phyloP scores from a whole-genome alignment of 2,888 invertebrate species.

The Drosophila algonquin region DNA sequence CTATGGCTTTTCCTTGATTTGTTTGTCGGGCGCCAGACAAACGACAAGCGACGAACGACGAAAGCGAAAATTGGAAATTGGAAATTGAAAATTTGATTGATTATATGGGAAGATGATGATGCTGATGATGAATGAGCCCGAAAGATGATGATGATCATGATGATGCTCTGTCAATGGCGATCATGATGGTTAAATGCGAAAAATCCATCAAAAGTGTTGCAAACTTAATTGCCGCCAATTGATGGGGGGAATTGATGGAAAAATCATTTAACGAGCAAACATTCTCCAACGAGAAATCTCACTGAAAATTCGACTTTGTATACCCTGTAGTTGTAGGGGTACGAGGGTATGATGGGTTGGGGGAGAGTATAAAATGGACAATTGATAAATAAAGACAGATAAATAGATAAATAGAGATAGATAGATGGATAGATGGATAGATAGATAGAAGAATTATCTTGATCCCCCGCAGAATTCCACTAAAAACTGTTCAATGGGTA shows the following conservation, averaged over 20 bases:
- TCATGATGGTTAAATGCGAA: slow-evolving; percentile 33
- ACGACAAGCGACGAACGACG: slow-evolving; percentile 11
- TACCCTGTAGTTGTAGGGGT: not conserved
- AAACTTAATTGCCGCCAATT: slow-evolving; percentile 59
- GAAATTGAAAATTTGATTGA: slow-evolving; percentile 53
- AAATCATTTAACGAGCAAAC: slow-evolving; percentile 11
- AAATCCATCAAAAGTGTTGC: slow-evolving; percentile 17
- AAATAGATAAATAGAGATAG: not conserved
- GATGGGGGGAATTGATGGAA: slow-evolving; percentile 29
- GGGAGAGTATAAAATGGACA: too few relatives aligned
- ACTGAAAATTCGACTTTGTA: slow-evolving; percentile 19
- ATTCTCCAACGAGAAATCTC: slow-evolving; percentile 36
- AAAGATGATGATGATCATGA: not conserved
- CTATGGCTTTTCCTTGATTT: slow-evolving; percentile 54
- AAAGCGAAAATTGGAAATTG: slow-evolving; percentile 40
- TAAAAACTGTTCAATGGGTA: not conserved
- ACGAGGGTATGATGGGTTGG: too few relatives aligned
- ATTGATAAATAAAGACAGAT: not conserved
- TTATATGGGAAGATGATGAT: slow-evolving; percentile 11
- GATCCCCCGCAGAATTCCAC: too few relatives aligned
- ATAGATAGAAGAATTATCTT: too few relatives aligned
- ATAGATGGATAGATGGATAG: not conserved
- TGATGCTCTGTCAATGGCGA: not conserved
- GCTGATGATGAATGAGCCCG: not conserved
- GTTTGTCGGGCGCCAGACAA: slow-evolving; percentile 35